Base-by-base conservation (phyloP, 2,888 invertebrate genomes). In the Eutolmus rufibarbis region DNA sequence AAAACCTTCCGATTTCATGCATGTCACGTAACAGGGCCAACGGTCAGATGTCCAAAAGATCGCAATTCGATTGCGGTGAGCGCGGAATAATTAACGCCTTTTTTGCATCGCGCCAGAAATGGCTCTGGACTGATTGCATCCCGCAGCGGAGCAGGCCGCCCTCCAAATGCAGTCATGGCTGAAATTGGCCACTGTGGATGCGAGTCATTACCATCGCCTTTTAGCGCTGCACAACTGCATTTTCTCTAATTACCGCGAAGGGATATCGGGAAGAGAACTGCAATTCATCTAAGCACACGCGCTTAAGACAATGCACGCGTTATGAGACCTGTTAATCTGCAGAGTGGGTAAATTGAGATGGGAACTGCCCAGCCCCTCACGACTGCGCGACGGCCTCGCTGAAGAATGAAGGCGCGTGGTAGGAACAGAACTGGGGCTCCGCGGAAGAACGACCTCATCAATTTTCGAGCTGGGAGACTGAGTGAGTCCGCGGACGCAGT, bases 401-500 rank as follows among this genome's bases (percentile, higher is more conserved):
- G 43, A 19, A 51, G 19, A 31, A 19, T 8, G 23, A 23, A 57
- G 57, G 57, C 40, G 77, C 77, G 40, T 23, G 78, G 23, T 19
- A 19, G n/a, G 14, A 46, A 14, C n/a, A 37, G 43, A 43, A 28
- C 66, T 28, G 66, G 28, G 2, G 28, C 23, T 66, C 66, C 12
- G 56, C 56, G 5, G 7, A 51, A 79, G 79, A 79, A 79, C 79
- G 79, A 79, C 79, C 79, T 46, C 79, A 79, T 56, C 51, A 79
- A 79, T 51, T 79, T 51, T 40, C 19, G n/a, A 51, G 79, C 9
- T n/a, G 37, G 23, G 40, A 1, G 12, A 40, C 40, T 40, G 40
- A 9, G 0, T 77, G 77, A 0, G 9, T 5, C 16, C 40, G 4
- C n/a, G n/a, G n/a, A n/a, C n/a, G n/a, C 14, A 51, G 40, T 43